These are phyloP conservation scores for Apogon hyalosoma DNA, from an alignment of 2,797 vertebrate genomes.

Conservation along the genomic window DNA sequence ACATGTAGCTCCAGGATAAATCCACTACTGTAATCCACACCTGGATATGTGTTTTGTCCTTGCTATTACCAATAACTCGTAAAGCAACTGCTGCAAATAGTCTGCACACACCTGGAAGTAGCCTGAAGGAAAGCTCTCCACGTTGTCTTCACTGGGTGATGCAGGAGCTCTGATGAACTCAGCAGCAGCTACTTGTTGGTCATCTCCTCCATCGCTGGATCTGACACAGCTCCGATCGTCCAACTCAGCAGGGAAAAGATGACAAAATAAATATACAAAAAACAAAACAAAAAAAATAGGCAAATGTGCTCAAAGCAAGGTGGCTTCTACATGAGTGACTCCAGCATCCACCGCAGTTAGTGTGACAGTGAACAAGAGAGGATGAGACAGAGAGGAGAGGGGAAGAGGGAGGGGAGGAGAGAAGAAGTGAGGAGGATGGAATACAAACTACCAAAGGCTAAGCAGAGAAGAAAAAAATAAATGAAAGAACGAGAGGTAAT, in stretches of 20 bases:
- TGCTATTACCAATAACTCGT: not conserved
- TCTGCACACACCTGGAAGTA: slow-evolving; percentile 6
- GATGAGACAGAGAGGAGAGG: slow-evolving; percentile 72
- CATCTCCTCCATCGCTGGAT: slow-evolving; percentile 23
- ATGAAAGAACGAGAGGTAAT: slow-evolving; percentile 58
- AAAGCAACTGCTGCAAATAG: not conserved
- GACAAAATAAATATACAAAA: not conserved
- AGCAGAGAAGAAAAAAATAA: slow-evolving; percentile 49
- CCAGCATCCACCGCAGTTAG: slow-evolving; percentile 69
- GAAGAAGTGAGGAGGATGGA: slow-evolving; percentile 57
- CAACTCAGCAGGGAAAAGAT: slow-evolving; percentile 48
- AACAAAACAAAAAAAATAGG: slow-evolving; percentile 10
- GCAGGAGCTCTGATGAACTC: slow-evolving; percentile 36
- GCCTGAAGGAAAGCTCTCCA: slow-evolving; percentile 6
- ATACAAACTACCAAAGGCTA: slow-evolving; percentile 70
- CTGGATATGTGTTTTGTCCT: slow-evolving; percentile 44
- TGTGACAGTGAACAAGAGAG: slow-evolving; percentile 76
- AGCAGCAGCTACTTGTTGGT: slow-evolving; percentile 70
- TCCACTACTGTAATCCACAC: slow-evolving; percentile 78
- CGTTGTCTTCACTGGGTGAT: slow-evolving; percentile 26
- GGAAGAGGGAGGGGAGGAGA: slow-evolving; percentile 46
- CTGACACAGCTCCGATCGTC: slow-evolving; percentile 56
- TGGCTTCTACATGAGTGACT: slow-evolving; percentile 78
- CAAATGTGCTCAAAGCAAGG: slow-evolving; percentile 75
- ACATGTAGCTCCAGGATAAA: slow-evolving; percentile 86